These are phyloP conservation scores for Mormyrops attenuatus DNA, from an alignment of 2,797 vertebrate genomes.

Conservation along the genomic window DNA sequence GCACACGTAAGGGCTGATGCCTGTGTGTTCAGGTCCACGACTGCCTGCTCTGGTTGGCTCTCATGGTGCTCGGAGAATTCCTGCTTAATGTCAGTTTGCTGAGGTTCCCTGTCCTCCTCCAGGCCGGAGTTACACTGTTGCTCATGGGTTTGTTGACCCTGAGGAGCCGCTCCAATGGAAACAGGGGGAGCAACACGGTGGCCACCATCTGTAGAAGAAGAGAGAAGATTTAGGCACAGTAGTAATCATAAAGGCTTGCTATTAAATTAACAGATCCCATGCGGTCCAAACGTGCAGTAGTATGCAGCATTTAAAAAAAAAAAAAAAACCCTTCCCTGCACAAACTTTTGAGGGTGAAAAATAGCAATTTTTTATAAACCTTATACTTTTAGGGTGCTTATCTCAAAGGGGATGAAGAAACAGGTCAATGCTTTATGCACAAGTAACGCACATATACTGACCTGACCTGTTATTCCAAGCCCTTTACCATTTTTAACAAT, in stretches of 20 bases:
- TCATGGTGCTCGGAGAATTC: neutral
- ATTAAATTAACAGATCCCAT: neutral
- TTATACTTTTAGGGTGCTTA: neutral
- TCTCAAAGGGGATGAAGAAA: neutral
- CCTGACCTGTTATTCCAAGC: neutral
- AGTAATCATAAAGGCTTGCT: neutral
- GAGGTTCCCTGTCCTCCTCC: neutral
- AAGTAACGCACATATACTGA: neutral
- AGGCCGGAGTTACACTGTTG: neutral
- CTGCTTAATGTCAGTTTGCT: slow-evolving; percentile 6
- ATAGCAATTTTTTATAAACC: neutral
- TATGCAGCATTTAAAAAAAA: neutral
- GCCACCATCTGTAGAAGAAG: neutral
- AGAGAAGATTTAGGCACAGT: neutral
- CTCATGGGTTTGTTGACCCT: neutral
- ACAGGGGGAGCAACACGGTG: neutral
- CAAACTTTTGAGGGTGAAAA: neutral
- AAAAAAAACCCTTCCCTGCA: neutral
- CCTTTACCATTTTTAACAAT: neutral
- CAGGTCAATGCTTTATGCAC: neutral
- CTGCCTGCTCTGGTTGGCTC: neutral
- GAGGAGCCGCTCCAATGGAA: neutral
- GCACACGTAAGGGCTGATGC: neutral
- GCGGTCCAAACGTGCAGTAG: neutral
- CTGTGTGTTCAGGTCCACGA: neutral